Conservation (phyloP, 35 echinoderm and acorn worm species). For the Apostichopus parvimensis region DNA sequence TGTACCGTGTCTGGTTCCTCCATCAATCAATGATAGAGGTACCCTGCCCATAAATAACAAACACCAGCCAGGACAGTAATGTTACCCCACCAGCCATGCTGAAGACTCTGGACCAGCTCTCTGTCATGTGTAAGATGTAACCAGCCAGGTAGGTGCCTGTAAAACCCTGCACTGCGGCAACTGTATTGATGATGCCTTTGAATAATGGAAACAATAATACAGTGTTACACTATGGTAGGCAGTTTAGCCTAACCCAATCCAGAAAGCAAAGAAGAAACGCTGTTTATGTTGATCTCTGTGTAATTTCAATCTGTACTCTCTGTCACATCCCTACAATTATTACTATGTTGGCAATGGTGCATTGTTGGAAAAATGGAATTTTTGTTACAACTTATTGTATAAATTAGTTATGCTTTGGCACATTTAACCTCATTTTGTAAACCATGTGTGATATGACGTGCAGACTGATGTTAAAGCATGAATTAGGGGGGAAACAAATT, state of each 20-base stretch:
- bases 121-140: slow-evolving; percentile 70
- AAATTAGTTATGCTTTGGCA: no score
- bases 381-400: no score
- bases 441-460: no score
- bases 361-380: no score
- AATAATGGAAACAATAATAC: background rate
- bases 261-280: background rate
- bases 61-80: slow-evolving; percentile 62
- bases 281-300: no score
- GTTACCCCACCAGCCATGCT: slow-evolving; percentile 40
- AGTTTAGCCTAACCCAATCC: background rate
- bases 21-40: slow-evolving; percentile 13
- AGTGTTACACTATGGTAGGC: background rate
- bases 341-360: no score
- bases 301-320: no score
- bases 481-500: no score
- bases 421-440: no score
- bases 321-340: no score
- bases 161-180: slow-evolving; percentile 77
- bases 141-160: slow-evolving; percentile 79
- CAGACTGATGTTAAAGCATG: no score
- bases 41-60: slow-evolving; percentile 72
- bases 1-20: no score
- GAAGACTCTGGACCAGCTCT: slow-evolving; percentile 86
- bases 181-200: slow-evolving; percentile 80